Conservation (phyloP, 2,797 vertebrate species). For the Gastrophryne carolinensis region DNA sequence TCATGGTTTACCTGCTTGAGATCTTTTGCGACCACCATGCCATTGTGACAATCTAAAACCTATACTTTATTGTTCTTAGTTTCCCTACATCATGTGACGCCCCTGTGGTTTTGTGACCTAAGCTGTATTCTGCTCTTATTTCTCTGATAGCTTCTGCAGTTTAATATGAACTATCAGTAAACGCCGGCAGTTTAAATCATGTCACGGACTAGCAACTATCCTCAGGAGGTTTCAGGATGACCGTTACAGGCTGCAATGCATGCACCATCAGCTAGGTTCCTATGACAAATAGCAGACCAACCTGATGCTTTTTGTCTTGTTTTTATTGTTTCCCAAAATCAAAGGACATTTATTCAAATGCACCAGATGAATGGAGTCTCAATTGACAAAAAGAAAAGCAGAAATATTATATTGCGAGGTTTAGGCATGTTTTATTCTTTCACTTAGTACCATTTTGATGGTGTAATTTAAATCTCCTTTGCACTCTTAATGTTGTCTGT, state of each 20-base stretch:
- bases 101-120: background rate
- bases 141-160: background rate
- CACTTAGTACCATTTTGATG: background rate
- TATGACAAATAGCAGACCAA: no score
- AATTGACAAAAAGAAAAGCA: no score
- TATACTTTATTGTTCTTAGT: background rate
- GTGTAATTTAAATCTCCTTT: background rate
- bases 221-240: no score
- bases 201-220: no score
- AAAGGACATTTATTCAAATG: no score
- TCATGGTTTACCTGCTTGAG: constrained; percentile 65
- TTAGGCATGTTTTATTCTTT: background rate
- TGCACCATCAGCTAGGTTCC: no score
- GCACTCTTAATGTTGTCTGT: background rate
- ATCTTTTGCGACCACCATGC: constrained; percentile 54
- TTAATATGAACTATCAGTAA: background rate
- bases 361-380: no score
- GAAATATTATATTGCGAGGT: no score
- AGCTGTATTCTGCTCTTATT: background rate
- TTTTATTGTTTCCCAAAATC: no score
- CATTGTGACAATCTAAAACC: constrained; percentile 49
- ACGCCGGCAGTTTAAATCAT: no score
- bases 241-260: no score
- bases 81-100: constrained; percentile 3
- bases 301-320: no score